Base-by-base conservation (phyloP, 2,888 invertebrate genomes). In the Hemicrepidius hirtus region DNA sequence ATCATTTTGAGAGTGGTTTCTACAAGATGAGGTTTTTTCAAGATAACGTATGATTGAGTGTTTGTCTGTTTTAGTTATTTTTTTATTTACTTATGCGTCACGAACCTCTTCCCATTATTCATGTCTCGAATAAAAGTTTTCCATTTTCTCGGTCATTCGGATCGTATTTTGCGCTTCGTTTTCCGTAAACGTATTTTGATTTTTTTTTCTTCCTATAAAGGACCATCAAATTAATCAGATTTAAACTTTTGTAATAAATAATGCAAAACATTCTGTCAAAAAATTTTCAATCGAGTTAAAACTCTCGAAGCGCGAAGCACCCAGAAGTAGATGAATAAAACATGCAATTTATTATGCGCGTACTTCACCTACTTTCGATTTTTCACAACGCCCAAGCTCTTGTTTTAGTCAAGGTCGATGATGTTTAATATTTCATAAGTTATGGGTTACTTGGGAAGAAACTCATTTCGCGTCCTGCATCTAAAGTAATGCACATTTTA, bases 291-390 rank as follows among this genome's bases (percentile, higher is more conserved):
- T 69, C 60, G 68, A 73, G 59, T 73, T 68, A 68, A 50, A 73
- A 35, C 44, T 37, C 28, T 32, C 44, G 37, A 65, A 49, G 55
- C 57, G 24, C 24, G 59, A 68, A 68, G 53, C 55, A 55, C 68
- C 55, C 37, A 41, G 50, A 66, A 68, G 49, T 65, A 64, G 59
- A 69, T 73, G 68, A 73, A 69, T 73, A 65, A 73, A 73, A 69
- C 65, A 66, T 73, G 69, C 65, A 73, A 73, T 73, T 73, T 69
- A 73, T 68, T 73, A 73, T 73, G 64, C 73, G 65, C 65, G 66
- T 46, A 73, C 59, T 69, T 69, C 53, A 73, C 68, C 73, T 73
- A 65, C 68, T 69, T 73, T 64, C 66, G 69, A 69, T 69, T 68
- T 69, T 73, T 60, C 53, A 32, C 59, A 66, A 63, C 24, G 35